Evolutionary conservation across 2,113 vertebrate species (phyloP).

Genomic region (Pluvialis apricaria): DNA sequence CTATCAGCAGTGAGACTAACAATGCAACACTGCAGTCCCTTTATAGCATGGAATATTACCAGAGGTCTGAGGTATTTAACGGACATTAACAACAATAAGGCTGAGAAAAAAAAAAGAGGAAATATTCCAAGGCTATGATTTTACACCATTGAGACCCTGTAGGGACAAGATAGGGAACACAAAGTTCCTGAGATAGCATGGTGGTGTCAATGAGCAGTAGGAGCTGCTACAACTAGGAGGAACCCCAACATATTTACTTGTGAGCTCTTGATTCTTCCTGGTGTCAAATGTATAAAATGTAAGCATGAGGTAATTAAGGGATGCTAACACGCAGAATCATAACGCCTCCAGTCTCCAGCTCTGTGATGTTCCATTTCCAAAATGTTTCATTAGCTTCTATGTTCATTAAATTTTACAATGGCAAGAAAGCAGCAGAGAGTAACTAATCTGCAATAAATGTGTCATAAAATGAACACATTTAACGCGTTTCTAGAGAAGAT

Average conservation of each 20-base stretch:
- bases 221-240: not conserved
- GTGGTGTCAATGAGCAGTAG: not conserved
- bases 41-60: not conserved
- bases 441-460: conserved; percentile 43
- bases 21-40: not conserved
- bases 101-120: not conserved
- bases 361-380: conserved; percentile 19
- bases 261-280: not conserved
- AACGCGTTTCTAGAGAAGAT: conserved; percentile 18
- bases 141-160: not conserved
- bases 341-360: not conserved
- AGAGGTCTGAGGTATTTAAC: not conserved
- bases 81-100: not conserved
- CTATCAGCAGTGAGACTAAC: not conserved
- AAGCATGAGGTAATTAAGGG: not conserved
- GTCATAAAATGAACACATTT: conserved; percentile 33
- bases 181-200: not conserved
- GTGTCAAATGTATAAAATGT: not conserved
- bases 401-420: conserved; percentile 45
- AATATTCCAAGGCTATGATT: not conserved
- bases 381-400: conserved; percentile 38
- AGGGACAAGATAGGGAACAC: not conserved
- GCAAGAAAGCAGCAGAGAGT: not conserved
- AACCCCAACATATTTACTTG: not conserved
- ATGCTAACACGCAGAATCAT: not conserved